These are phyloP conservation scores for Drepanosiphum platanoidis DNA, from an alignment of 2,888 invertebrate genomes.

Conservation along the genomic window DNA sequence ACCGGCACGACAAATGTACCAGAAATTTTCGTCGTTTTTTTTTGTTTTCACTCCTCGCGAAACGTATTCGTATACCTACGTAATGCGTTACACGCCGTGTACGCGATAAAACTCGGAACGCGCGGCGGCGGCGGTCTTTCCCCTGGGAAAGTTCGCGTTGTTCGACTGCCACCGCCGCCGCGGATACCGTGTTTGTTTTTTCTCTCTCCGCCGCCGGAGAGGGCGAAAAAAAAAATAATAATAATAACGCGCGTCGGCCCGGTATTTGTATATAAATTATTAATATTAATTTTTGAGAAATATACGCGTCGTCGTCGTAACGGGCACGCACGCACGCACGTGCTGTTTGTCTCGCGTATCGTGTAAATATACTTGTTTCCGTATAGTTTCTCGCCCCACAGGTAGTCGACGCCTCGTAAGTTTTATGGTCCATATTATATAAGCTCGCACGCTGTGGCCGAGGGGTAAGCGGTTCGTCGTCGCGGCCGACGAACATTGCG, in stretches of 20 bases:
- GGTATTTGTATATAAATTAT: constrained; percentile 41
- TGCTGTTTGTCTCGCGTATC: no score
- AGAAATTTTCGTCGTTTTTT: constrained; percentile 1
- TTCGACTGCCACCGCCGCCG: neutral
- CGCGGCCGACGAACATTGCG: neutral
- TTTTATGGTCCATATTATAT: neutral
- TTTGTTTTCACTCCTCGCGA: neutral
- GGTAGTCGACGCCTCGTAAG: neutral
- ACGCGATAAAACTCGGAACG: constrained; percentile 2
- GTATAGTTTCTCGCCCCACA: neutral
- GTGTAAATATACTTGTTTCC: neutral
- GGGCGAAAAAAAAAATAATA: neutral
- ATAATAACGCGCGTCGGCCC: constrained; percentile 1
- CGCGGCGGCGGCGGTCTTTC: neutral
- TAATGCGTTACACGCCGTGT: neutral
- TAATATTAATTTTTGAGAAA: constrained; percentile 45
- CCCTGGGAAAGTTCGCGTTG: constrained; percentile 21
- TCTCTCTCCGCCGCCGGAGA: neutral
- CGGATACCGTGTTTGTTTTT: neutral
- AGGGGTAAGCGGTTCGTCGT: neutral
- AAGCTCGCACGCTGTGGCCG: neutral
- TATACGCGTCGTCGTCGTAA: neutral
- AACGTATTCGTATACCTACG: neutral
- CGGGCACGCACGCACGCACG: neutral
- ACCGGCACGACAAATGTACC: constrained; percentile 1